Conservation (phyloP, 2,113 vertebrate species). For the Pluvianellus socialis region DNA sequence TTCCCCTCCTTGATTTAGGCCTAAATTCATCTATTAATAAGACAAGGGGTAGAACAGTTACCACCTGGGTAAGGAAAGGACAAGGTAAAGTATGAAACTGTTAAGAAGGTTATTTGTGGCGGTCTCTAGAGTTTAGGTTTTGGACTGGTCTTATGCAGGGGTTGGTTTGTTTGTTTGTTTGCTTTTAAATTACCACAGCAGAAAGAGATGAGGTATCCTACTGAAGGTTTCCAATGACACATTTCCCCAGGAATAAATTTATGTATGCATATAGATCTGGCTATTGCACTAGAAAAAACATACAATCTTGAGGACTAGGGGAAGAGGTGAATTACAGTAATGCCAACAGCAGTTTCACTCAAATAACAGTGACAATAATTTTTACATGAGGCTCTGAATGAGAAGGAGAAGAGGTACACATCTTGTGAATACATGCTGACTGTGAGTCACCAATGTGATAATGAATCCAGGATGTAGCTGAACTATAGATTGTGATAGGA, state of each 20-base stretch:
- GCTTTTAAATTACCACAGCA: not conserved
- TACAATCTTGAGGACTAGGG: not conserved
- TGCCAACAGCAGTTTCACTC: not conserved
- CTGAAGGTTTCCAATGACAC: not conserved
- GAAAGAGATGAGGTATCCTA: not conserved
- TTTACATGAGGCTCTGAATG: not conserved
- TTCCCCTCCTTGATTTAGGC: not conserved
- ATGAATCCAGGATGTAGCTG: not conserved
- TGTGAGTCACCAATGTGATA: not conserved
- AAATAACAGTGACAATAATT: not conserved
- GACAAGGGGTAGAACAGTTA: not conserved
- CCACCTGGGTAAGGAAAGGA: not conserved
- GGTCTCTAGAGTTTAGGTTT: not conserved
- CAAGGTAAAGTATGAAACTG: not conserved
- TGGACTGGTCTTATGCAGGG: not conserved
- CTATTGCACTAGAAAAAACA: not conserved
- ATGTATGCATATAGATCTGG: not conserved
- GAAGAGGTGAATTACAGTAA: not conserved
- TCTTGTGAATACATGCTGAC: not conserved
- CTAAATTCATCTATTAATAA: not conserved
- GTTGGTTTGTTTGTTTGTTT: not conserved
- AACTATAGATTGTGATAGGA: not conserved
- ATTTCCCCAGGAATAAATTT: not conserved
- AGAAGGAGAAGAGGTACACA: not conserved
- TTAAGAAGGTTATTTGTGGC: not conserved